Percentiles rank a stretch among this genome's conserved stretches.
Evolutionary conservation across 1,140 invertebrate species (phyloP).

Genomic region (Lordiphosa collinella): DNA sequence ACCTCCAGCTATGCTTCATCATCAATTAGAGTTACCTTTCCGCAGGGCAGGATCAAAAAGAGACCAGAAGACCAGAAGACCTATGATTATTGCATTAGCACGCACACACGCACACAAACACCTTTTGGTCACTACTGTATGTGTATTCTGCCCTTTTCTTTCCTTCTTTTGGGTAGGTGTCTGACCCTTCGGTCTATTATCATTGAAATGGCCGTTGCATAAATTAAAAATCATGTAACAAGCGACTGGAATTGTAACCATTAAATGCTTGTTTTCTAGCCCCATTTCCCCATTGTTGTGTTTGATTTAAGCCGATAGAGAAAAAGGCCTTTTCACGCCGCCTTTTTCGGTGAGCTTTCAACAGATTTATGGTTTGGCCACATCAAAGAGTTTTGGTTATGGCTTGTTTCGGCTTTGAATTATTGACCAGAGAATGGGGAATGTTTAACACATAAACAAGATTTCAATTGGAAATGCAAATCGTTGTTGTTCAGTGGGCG

Average conservation of each 20-base stretch:
- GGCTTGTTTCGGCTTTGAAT: constrained; percentile 61
- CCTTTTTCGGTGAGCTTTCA: constrained; percentile 41
- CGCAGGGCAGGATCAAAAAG: constrained; percentile 56
- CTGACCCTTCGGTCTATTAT: constrained; percentile 42
- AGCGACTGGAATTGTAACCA: constrained; percentile 33
- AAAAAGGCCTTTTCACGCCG: constrained; percentile 66
- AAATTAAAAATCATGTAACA: constrained; percentile 71
- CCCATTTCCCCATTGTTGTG: constrained; percentile 43
- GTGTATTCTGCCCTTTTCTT: neutral
- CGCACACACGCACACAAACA: constrained; percentile 31
- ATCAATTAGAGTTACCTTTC: constrained; percentile 77
- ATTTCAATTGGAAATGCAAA: constrained; percentile 56
- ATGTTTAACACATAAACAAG: constrained; percentile 33
- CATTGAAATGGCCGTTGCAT: constrained; percentile 58
- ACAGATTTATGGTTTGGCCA: constrained; percentile 64
- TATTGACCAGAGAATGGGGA: constrained; percentile 33
- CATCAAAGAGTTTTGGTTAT: constrained; percentile 57
- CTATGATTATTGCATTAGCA: constrained; percentile 65
- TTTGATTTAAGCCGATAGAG: constrained; percentile 77
- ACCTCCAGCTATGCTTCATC: constrained; percentile 48
- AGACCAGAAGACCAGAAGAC: constrained; percentile 15
- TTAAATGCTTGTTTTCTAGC: constrained; percentile 63
- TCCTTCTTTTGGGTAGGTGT: constrained; percentile 14
- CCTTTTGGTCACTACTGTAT: constrained; percentile 57
- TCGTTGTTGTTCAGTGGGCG: constrained; percentile 22